These are phyloP conservation scores for Condylostylus longicornis DNA, from an alignment of 1,140 invertebrate species.

Conservation along the genomic window DNA sequence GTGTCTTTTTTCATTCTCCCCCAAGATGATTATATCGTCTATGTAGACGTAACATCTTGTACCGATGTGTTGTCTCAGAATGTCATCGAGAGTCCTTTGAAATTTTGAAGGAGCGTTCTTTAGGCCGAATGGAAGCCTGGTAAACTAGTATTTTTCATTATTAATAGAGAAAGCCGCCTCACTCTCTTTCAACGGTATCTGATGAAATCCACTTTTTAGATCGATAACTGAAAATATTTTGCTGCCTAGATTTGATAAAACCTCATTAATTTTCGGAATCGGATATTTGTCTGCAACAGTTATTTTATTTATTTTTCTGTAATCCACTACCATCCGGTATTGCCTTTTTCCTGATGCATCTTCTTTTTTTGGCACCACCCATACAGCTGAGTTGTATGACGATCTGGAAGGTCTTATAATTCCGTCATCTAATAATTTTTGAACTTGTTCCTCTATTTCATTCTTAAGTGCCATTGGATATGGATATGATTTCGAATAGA, in stretches of 20 bases:
- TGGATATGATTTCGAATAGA: conserved; percentile 11
- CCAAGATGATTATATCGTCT: conserved; percentile 5
- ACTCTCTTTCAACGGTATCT: conserved; percentile 25
- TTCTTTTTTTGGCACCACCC: conserved; percentile 5
- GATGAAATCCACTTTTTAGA: conserved; percentile 33
- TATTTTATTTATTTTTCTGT: conserved; percentile 18
- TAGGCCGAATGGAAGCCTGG: no score
- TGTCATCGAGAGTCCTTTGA: no score
- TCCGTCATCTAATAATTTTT: conserved; percentile 11
- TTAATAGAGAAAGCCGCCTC: no score
- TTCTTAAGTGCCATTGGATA: conserved; percentile 10
- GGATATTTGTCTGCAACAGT: conserved; percentile 32
- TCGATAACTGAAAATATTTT: conserved; percentile 31
- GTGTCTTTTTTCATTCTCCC: conserved; percentile 5
- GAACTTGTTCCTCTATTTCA: conserved; percentile 13
- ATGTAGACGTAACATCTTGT: no score
- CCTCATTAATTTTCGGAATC: conserved; percentile 34
- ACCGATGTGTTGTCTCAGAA: no score
- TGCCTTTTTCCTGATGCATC: conserved; percentile 15
- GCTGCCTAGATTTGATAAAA: conserved; percentile 29
- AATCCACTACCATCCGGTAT: conserved; percentile 22
- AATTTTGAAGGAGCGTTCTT: no score
- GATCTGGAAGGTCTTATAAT: conserved; percentile 15
- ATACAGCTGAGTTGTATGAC: conserved; percentile 4
- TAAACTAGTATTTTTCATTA: conserved; percentile 24